Evolutionary conservation across 1,140 invertebrate species (phyloP), one percentile per base, ranked within the genome.

Genomic region (Chironomus tepperi): DNA sequence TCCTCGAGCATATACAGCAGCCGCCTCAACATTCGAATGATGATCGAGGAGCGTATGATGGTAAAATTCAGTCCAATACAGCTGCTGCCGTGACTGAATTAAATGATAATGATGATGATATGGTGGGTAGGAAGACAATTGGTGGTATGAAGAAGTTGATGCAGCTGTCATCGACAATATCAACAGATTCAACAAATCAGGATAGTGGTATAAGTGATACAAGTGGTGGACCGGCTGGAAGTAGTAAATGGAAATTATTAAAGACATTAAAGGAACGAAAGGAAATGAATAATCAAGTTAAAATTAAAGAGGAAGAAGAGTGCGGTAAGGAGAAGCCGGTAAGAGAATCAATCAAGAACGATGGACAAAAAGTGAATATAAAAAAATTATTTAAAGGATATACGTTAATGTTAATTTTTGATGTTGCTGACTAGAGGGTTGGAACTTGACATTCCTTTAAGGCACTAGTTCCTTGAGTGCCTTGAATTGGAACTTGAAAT

Each of bases 221-320:
- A 19, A 70, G 65, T 70, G 67, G 34, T n/a, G 73, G 74, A 2
- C 76, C 76, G n/a, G 74, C 79, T 65, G 76, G 79, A 42, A 85
- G 90, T 34, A 94, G 93, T 78, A 95, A 94, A 83, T 96, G 94
- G 94, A 94, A 95, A 81, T 83, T 95, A 18, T 81, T 95, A 10
- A 96, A 95, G 83, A 93, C 93, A 7, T 79, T 95, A 42, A 95
- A 95, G 80, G 93, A 95, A 79, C 85, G 91, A 75, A 95, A 95
- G 84, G 92, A 94, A 77, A 93, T 91, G 81, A 87, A 84, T 76
- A 85, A 84, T 78, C 83, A 84, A 70, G 87, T 87, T 47, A 85
- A 85, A 77, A 77, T 80, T 34, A 85, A 88, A 75, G 88, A 89
- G 76, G 87, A 88, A 76, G 88, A 87, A 42, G 86, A 88, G 57